Evolutionary conservation across 2,888 invertebrate species (phyloP), one percentile per base, ranked within the genome.

Genomic region (Megamerina dolium): DNA sequence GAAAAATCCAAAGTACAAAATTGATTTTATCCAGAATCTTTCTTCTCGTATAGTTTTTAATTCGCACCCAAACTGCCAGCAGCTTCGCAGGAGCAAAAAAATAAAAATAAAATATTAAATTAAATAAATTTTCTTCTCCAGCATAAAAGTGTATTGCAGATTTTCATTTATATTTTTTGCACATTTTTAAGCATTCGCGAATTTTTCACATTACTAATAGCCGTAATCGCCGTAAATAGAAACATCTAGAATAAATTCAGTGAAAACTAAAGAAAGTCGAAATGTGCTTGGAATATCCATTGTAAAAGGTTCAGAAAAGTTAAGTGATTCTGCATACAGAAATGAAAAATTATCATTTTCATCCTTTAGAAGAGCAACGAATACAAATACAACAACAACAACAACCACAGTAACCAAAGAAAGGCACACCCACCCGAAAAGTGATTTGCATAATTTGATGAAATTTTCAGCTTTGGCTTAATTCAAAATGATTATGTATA

Each of bases 11-110:
- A n/a, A n/a, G n/a, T n/a, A n/a, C n/a, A 49, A 43, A 44, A 47
- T 43, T 48, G 45, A 50, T 51, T 49, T 52, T 45, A 46, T 45
- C 30, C 46, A 46, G 50, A 49, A 53, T 49, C 38, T 48, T 40
- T 45, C 37, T 29, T 49, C n/a, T n/a, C 42, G 37, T 48, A 33
- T 14, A 18, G 18, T 52, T 54, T 52, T 58, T 55, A 58, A 59
- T 56, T 59, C 58, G 60, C 57, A 60, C 59, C 63, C 57, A 60
- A n/a, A 50, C 53, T 53, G 54, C 46, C 49, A 45, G 46, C 45
- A 53, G 13, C 31, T 21, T 32, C 12, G 2, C 27, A 30, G 18
- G 21, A 34, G 21, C 13, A 30, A 23, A 35, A 16, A 27, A 31
- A 43, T 31, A 32, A 14, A 37, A 20, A 12, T 14, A 16, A 38